Conservation (phyloP, 2,113 vertebrate species). For the Brachyhypopomus gauderio region DNA sequence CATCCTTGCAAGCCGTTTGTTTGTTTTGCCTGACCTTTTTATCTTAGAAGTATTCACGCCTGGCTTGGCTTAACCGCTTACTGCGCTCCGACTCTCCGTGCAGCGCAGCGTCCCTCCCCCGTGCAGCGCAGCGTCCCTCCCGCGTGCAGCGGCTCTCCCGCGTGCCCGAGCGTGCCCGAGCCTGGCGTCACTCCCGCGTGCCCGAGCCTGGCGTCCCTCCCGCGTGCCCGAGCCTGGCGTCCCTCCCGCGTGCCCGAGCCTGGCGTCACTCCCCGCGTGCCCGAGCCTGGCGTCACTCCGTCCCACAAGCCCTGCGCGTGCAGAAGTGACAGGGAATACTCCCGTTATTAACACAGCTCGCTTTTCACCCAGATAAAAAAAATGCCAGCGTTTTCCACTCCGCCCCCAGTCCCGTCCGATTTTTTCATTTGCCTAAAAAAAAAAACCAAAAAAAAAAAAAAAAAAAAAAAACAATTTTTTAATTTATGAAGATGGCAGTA, state of each 20-base stretch:
- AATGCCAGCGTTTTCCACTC: constrained; percentile 65
- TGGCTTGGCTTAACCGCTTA: constrained; percentile 82
- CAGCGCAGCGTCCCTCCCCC: constrained; percentile 69
- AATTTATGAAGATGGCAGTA: constrained; percentile 74
- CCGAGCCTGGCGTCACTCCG: constrained; percentile 63
- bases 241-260: too few relatives aligned
- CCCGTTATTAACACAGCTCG: constrained; percentile 70
- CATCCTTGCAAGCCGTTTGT: constrained; percentile 84
- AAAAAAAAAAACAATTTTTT: constrained; percentile 69
- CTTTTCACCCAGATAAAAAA: constrained; percentile 75
- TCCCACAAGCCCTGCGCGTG: constrained; percentile 67
- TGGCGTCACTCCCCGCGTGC: too few relatives aligned
- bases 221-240: too few relatives aligned
- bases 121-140: constrained; percentile 64
- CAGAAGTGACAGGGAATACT: constrained; percentile 75
- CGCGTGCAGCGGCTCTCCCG: too few relatives aligned
- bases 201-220: too few relatives aligned
- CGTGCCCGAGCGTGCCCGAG: too few relatives aligned
- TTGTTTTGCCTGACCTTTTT: constrained; percentile 88
- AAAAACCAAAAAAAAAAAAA: constrained; percentile 56
- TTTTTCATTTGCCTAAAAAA: constrained; percentile 72
- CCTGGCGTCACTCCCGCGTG: too few relatives aligned
- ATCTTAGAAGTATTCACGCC: constrained; percentile 82
- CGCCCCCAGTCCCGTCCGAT: neutral
- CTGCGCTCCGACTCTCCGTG: constrained; percentile 71